Base-by-base conservation (phyloP, 2,113 vertebrate species). In the Leuciscus idus region DNA sequence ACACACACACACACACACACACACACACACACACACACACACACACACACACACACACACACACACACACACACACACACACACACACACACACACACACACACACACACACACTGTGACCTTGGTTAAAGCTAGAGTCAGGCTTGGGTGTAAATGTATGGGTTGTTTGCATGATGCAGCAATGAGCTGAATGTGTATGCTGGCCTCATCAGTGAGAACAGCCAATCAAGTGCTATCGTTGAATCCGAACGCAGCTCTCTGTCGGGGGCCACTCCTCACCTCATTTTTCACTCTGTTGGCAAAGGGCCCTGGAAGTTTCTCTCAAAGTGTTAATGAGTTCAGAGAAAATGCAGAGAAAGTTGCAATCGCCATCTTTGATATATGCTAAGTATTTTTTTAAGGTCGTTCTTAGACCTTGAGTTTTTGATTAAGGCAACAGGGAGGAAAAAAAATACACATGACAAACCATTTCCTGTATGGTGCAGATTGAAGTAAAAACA, bases 221-320 rank as follows among this genome's bases (percentile, higher is more conserved):
- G 81, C 81, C 77, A 87, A 83, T 15, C 61, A 86, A 84, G 66
- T 78, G 81, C 76, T 78, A 19, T 68, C 46, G 43, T 70, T 70
- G 55, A 76, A 85, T 73, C 46, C 3, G 68, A 87, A 48, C 74
- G 85, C 6, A 39, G 87, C 80, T 79, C 84, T 83, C 84, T 90
- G 89, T 89, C 90, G 9, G 46, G 81, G 89, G 86, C 87, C 90
- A 81, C 86, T 85, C 1, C 36, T 87, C 64, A 84, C 87, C 91
- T 93, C 90, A 80, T 91, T 91, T 91, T 92, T 91, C 87, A 91
- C 89, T 81, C 73, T 74, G 85, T 89, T 92, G 92, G 90, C 90
- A 61, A 79, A 77, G 39, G 89, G 89, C 90, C 93, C 91, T 87
- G 87, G 82, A 88, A 91, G 88, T 93, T 93, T 92, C 72, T 86